Percentiles rank a stretch among this genome's conserved stretches.
These are phyloP conservation scores for Ariolimax columbianus DNA, from an alignment of 2,888 invertebrate genomes.

Conservation along the genomic window DNA sequence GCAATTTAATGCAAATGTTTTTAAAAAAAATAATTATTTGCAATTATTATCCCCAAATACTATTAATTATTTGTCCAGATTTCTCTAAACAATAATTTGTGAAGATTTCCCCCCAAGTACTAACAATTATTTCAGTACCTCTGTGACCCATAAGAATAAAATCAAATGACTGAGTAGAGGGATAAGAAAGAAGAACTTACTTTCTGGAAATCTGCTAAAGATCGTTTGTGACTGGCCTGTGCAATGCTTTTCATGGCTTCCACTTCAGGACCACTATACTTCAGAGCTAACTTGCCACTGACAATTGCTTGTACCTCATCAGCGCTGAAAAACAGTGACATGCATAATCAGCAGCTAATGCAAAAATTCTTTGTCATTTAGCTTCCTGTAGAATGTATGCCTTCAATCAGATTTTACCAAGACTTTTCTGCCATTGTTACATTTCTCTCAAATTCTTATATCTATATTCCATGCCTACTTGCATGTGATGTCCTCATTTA, in stretches of 20 bases:
- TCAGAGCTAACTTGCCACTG: constrained; percentile 96
- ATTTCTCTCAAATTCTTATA: neutral
- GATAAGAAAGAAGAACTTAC: constrained; percentile 64
- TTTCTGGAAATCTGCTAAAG: constrained; percentile 95
- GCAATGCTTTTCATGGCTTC: constrained; percentile 99
- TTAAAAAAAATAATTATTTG: too few species aligned
- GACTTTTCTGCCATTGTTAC: neutral
- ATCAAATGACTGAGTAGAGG: neutral
- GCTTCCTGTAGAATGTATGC: neutral
- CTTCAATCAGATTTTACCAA: neutral
- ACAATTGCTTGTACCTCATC: constrained; percentile 97
- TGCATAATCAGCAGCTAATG: neutral
- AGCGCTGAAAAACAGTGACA: constrained; percentile 82
- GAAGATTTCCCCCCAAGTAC: too few species aligned
- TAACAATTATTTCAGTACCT: too few species aligned
- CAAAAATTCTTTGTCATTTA: neutral
- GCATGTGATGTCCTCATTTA: too few species aligned
- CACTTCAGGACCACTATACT: constrained; percentile 95
- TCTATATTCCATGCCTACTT: too few species aligned
- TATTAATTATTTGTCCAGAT: too few species aligned
- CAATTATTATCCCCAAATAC: too few species aligned
- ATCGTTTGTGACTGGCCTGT: constrained; percentile 96
- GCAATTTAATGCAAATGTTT: too few species aligned
- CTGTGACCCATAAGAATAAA: neutral
- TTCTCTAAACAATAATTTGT: too few species aligned